phyloP scores from a whole-genome alignment of 92 coral and sea anemone genomes.

The Actinernus sp. region DNA sequence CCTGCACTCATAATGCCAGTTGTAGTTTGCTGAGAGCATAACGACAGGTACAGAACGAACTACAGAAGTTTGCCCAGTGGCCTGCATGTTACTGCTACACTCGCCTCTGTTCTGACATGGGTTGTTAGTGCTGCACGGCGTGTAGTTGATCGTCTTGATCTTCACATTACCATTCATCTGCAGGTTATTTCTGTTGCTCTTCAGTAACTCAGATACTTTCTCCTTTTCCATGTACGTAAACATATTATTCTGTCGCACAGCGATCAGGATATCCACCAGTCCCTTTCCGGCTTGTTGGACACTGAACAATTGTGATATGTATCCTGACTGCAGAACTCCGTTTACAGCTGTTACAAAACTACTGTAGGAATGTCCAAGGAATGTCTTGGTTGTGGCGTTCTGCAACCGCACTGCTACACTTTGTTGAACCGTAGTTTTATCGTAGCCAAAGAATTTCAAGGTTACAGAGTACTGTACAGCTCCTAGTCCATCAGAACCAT shows the following conservation, averaged over 20 bases:
- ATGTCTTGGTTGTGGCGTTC: constrained; percentile 51
- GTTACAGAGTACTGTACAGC: constrained; percentile 71
- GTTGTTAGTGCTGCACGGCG: constrained; percentile 76
- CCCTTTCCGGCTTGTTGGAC: constrained; percentile 56
- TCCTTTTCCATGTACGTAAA: constrained; percentile 50
- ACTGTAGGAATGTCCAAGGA: constrained; percentile 64
- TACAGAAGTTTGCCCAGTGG: constrained; percentile 54
- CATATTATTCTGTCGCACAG: constrained; percentile 34
- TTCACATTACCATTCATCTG: constrained; percentile 67
- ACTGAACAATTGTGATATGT: constrained; percentile 70
- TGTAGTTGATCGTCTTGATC: constrained; percentile 73
- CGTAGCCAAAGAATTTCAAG: constrained; percentile 75
- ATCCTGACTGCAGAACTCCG: constrained; percentile 54
- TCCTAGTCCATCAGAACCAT: constrained; percentile 78
- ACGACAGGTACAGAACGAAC: constrained; percentile 59
- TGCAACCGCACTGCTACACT: constrained; percentile 80
- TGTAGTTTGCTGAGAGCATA: constrained; percentile 74
- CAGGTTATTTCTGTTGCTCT: constrained; percentile 59
- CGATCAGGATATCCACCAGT: constrained; percentile 80
- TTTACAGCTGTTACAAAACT: constrained; percentile 69
- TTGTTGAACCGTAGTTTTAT: constrained; percentile 52
- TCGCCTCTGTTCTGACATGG: constrained; percentile 90
- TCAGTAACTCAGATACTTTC: constrained; percentile 58
- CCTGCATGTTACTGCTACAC: constrained; percentile 76
- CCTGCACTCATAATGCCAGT: constrained; percentile 76